These are phyloP conservation scores for Umimayanthus kanabou DNA, from an alignment of 92 coral and sea anemone genomes.

Conservation along the genomic window DNA sequence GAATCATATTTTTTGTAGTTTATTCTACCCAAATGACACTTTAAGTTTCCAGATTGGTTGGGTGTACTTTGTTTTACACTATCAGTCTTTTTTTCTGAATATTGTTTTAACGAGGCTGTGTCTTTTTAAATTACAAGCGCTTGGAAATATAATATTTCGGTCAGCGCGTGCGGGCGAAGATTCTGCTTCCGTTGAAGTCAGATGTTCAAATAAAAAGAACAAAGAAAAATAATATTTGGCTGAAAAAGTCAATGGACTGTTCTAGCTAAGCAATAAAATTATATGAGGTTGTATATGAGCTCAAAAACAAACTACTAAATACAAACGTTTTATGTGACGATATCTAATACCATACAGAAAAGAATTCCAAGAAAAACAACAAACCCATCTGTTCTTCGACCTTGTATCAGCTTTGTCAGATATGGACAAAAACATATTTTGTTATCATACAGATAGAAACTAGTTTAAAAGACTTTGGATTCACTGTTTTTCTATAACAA, in stretches of 20 bases:
- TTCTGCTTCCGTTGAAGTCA: background rate
- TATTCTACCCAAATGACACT: background rate
- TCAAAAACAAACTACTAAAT: background rate
- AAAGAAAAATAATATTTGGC: no score
- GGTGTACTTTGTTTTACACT: background rate
- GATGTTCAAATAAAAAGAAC: background rate
- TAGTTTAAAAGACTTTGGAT: background rate
- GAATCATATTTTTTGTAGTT: background rate
- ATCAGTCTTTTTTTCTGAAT: background rate
- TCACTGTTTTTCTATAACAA: no score
- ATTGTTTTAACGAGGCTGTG: background rate
- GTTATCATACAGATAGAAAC: no score
- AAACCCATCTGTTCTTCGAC: background rate
- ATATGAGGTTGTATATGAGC: no score
- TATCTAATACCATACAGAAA: background rate
- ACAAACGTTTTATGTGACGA: background rate
- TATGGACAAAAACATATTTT: background rate
- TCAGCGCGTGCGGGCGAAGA: background rate
- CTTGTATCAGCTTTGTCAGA: background rate
- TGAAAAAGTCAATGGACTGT: no score
- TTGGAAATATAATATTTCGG: background rate
- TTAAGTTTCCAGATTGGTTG: background rate
- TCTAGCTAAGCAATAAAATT: background rate
- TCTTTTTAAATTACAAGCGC: background rate
- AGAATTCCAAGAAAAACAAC: background rate